These are phyloP conservation scores for Hydractinia echinata DNA, from an alignment of 30 jellyfish, hydroid and myxozoan species.

Conservation along the genomic window DNA sequence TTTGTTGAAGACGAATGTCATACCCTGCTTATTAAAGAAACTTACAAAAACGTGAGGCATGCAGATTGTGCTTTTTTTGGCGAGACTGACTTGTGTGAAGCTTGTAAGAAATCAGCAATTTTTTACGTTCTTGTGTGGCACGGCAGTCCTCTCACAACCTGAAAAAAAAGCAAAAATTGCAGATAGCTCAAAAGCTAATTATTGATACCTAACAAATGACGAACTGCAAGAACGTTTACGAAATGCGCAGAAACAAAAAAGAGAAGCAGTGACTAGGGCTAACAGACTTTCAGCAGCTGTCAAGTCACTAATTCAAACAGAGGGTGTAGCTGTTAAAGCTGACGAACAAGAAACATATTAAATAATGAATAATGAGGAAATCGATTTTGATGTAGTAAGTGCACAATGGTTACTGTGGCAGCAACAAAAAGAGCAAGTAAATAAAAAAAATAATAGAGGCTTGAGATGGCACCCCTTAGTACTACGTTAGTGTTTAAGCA, in stretches of 20 bases:
- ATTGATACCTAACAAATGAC: not conserved
- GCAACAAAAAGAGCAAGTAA: conserved; percentile 6
- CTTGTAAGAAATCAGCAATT: not conserved
- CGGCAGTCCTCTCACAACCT: too few species aligned
- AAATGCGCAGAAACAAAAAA: not conserved
- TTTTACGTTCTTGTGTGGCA: not conserved
- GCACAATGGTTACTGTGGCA: not conserved
- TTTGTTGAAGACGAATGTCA: not conserved
- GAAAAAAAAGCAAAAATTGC: not conserved
- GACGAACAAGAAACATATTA: not conserved
- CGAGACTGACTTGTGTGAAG: not conserved
- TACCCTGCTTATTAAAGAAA: not conserved
- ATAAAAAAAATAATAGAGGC: not conserved
- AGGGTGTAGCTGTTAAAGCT: not conserved
- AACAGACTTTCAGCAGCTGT: not conserved
- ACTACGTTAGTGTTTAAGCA: conserved; percentile 11
- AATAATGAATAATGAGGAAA: not conserved
- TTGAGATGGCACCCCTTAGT: not conserved
- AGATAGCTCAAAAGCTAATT: not conserved
- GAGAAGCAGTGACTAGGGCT: not conserved
- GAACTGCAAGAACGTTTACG: conserved; percentile 7
- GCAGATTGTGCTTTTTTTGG: not conserved
- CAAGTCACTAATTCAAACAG: not conserved
- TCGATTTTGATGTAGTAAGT: not conserved
- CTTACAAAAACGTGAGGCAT: not conserved